Conservation (phyloP, 2,888 invertebrate genomes). For the Hydrotaea diabolus region DNA sequence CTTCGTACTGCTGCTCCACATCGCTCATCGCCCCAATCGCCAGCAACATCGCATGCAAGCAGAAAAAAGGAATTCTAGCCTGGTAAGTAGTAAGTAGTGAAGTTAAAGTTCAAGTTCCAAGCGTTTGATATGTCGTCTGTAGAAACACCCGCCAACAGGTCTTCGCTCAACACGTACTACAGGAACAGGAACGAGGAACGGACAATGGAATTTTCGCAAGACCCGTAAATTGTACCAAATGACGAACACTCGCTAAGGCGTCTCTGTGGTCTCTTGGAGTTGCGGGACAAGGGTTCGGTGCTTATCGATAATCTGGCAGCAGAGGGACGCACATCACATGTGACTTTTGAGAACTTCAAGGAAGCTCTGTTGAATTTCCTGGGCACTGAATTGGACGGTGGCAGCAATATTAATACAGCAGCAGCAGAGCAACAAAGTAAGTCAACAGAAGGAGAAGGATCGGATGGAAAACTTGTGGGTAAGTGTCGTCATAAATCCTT, state of each 20-base stretch:
- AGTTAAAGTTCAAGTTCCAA: too few species aligned
- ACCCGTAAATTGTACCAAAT: slow-evolving; percentile 91
- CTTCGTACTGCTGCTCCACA: too few species aligned
- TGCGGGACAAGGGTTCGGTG: slow-evolving; percentile 86
- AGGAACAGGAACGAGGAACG: slow-evolving; percentile 17
- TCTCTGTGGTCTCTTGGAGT: slow-evolving; percentile 89
- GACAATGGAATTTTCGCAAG: slow-evolving; percentile 75
- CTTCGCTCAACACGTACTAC: too few species aligned
- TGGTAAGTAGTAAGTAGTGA: too few species aligned
- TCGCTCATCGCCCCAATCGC: too few species aligned
- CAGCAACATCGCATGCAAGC: too few species aligned
- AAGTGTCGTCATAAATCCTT: slow-evolving; percentile 36
- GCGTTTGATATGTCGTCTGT: too few species aligned
- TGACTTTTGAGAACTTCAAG: slow-evolving; percentile 88
- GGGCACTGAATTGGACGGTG: slow-evolving; percentile 81
- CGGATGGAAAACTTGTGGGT: slow-evolving; percentile 54
- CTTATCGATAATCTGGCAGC: slow-evolving; percentile 84
- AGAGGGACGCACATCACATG: slow-evolving; percentile 78
- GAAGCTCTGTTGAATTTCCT: slow-evolving; percentile 88
- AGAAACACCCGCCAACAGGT: too few species aligned
- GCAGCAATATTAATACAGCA: slow-evolving; percentile 39
- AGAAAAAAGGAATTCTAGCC: too few species aligned
- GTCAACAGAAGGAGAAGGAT: slow-evolving; percentile 34
- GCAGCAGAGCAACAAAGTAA: slow-evolving; percentile 21
- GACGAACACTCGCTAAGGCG: slow-evolving; percentile 85